Percentiles rank a stretch among this genome's conserved stretches.
phyloP scores from a whole-genome alignment of 2,888 invertebrate species.

The Hydrotaea cyrtoneurina region DNA sequence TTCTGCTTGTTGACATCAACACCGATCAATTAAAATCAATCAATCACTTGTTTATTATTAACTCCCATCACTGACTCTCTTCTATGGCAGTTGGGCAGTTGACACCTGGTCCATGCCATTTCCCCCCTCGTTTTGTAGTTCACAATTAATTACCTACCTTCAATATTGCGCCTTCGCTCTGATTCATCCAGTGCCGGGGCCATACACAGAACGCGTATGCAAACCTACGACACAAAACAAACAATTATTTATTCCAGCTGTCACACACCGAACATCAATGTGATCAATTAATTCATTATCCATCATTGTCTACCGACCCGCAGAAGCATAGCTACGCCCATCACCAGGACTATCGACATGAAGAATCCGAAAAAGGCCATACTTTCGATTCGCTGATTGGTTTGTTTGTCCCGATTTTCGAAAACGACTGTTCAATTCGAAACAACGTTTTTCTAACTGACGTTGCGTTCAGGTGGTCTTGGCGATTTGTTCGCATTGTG shows the following conservation, averaged over 20 bases:
- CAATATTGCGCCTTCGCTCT: neutral
- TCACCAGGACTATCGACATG: conserved; percentile 35
- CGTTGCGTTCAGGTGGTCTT: neutral
- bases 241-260: too few relatives aligned
- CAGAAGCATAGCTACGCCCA: conserved; percentile 23
- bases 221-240: conserved; percentile 22
- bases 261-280: too few relatives aligned
- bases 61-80: too few relatives aligned
- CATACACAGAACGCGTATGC: conserved; percentile 28
- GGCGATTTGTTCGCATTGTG: neutral
- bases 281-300: neutral
- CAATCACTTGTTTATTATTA: too few relatives aligned
- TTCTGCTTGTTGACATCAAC: too few relatives aligned
- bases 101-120: too few relatives aligned
- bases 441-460: conserved; percentile 38
- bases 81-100: too few relatives aligned
- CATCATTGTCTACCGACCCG: conserved; percentile 30
- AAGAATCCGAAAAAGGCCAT: conserved; percentile 42
- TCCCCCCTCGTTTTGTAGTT: too few relatives aligned
- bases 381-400: neutral
- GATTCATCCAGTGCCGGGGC: neutral
- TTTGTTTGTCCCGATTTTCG: neutral
- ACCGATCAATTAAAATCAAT: too few relatives aligned
- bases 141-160: neutral
- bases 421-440: conserved; percentile 35